phyloP scores from a whole-genome alignment of 2,113 vertebrate species.

The Dasypus novemcinctus region DNA sequence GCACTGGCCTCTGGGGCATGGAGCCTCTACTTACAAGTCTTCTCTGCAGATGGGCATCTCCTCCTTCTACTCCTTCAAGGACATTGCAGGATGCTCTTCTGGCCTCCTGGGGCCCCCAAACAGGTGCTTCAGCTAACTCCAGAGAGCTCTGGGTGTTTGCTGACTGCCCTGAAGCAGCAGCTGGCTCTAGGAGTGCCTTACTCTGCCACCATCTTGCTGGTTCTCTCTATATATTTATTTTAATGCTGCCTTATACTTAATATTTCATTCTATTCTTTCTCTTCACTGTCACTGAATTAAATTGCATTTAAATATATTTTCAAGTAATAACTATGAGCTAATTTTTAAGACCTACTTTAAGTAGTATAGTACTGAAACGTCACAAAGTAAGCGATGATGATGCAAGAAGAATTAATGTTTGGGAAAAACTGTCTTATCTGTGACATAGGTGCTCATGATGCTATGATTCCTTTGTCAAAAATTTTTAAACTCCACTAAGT shows the following conservation, averaged over 20 bases:
- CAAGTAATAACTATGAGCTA: too few species aligned
- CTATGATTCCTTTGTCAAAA: fast-evolving
- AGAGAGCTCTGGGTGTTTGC: too few species aligned
- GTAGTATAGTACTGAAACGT: not conserved
- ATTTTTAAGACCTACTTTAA: not conserved
- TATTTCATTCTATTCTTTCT: not conserved
- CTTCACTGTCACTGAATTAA: not conserved
- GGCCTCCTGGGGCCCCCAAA: too few species aligned
- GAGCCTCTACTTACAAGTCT: too few species aligned
- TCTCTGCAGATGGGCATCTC: too few species aligned
- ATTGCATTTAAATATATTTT: not conserved
- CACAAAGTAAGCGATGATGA: not conserved
- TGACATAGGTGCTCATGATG: not conserved
- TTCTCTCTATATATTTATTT: not conserved
- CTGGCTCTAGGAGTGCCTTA: too few species aligned
- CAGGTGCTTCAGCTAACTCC: too few species aligned
- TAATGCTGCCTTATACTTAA: not conserved
- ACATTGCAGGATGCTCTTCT: too few species aligned
- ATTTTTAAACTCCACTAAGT: not conserved
- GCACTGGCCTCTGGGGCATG: too few species aligned
- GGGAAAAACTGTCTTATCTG: not conserved
- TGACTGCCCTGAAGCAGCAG: too few species aligned
- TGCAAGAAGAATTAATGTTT: not conserved
- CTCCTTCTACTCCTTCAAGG: too few species aligned
- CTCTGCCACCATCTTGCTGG: too few species aligned